A percentile compares a stretch with the other conserved stretches of the same genome.
These are phyloP conservation scores for Tetragnatha versicolor DNA, from an alignment of 1,140 invertebrate genomes.

Conservation along the genomic window DNA sequence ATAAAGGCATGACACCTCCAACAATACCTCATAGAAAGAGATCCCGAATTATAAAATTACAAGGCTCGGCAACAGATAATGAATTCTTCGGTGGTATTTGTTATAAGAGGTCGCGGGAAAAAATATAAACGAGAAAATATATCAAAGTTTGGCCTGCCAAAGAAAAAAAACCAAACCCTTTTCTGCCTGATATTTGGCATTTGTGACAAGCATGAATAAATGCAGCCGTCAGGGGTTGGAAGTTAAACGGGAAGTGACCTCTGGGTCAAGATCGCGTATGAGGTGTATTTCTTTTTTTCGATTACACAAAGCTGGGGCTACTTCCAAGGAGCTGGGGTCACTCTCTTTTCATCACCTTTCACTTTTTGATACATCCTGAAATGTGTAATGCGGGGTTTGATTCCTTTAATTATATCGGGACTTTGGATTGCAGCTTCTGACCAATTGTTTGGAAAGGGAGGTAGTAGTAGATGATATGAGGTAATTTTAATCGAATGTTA, in stretches of 20 bases:
- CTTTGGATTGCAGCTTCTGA: too few species aligned
- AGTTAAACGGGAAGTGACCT: slow-evolving; percentile 31
- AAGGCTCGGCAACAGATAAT: too few species aligned
- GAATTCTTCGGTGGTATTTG: slow-evolving; percentile 4
- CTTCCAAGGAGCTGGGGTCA: slow-evolving; percentile 9
- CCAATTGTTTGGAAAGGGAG: too few species aligned
- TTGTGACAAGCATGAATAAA: slow-evolving; percentile 7
- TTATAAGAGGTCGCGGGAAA: background rate
- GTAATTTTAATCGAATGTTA: too few species aligned
- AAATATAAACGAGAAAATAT: background rate
- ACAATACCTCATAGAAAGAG: too few species aligned
- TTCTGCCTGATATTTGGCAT: background rate
- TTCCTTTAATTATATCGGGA: slow-evolving; percentile 23
- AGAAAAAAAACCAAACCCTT: slow-evolving; percentile 13
- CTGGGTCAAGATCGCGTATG: slow-evolving; percentile 13
- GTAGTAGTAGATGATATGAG: too few species aligned
- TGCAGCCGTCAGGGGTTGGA: slow-evolving; percentile 38
- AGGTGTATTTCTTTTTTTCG: background rate
- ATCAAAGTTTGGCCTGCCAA: background rate
- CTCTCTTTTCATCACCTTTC: slow-evolving; percentile 10
- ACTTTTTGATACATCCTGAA: slow-evolving; percentile 23
- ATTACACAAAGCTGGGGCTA: background rate
- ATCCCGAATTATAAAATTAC: too few species aligned
- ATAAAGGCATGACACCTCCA: too few species aligned
- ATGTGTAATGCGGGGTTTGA: slow-evolving; percentile 1